Base-by-base conservation (phyloP, 1,140 invertebrate species). In the Atopsyche davidsoni region DNA sequence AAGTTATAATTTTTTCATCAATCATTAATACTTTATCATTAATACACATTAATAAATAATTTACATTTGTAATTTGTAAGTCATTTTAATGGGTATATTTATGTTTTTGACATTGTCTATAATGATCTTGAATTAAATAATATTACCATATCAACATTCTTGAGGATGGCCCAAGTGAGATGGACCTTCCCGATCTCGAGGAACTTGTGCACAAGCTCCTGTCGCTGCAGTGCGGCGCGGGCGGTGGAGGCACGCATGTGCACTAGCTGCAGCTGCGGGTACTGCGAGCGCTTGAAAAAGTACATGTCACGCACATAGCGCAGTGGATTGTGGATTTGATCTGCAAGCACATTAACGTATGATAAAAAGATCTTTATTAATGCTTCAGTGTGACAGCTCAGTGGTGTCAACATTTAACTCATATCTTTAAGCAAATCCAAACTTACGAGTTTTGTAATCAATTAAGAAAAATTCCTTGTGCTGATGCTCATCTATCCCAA, bases 231-330 rank as follows among this genome's bases (percentile, higher is more conserved):
- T 7, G 91, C 92, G 61, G 89, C 81, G 61, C 91, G 92, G 0
- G 96, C 96, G 55, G 91, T 85, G 21, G 91, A 84, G 0, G 90
- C 86, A 62, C 92, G 83, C 88, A 98, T 92, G 53, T 94, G 84
- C 11, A 96, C 85, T n/a, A 99, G 72, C 55, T 90, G 87, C 22
- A 99, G 73, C 69, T 99, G 94, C 0, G 97, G 96, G 70, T 98
- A 98, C 65, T 97, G 94, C 0, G 95, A 96, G 16, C 97, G 79
- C 65, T 98, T 96, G 72, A 99, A 99, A 69, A 98, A 99, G 68
- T 99, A 99, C 67, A 95, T 92, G 64, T 99, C 97, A 39, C 97
- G 75, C 0, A 98, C 95, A 67, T 95, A 98, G 16, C 88, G 86
- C 49, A 88, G 86, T 0, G 92, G 83, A 70, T 96, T 97, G 60